phyloP scores from a whole-genome alignment of 2,888 invertebrate species.

The Cataglyphis albicans region DNA sequence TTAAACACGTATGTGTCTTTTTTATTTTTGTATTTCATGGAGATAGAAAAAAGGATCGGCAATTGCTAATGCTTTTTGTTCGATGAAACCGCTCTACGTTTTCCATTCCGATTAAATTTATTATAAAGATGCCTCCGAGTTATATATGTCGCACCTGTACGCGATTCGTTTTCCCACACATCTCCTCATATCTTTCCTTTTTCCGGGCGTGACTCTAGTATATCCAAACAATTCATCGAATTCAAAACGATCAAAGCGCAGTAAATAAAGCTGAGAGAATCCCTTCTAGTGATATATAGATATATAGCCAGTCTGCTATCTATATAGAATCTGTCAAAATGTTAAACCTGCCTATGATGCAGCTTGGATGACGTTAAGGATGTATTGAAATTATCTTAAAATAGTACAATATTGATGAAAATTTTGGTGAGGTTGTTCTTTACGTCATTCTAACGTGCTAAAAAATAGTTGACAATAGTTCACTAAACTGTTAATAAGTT shows the following conservation, averaged over 20 bases:
- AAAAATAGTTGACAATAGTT: too few relatives aligned
- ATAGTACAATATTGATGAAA: too few relatives aligned
- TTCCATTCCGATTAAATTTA: conserved; percentile 81
- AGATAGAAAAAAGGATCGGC: background rate
- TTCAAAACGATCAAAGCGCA: conserved; percentile 18
- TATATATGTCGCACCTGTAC: conserved; percentile 81
- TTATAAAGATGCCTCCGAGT: conserved; percentile 77
- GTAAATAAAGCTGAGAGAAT: conserved; percentile 11
- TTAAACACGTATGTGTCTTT: background rate
- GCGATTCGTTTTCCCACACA: conserved; percentile 79
- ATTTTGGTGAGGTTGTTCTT: too few relatives aligned
- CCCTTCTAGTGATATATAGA: background rate
- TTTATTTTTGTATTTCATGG: background rate
- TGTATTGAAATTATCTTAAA: too few relatives aligned
- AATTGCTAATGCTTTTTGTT: conserved; percentile 23
- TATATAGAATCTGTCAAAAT: conserved; percentile 38
- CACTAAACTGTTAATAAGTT: too few relatives aligned
- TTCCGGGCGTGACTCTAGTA: conserved; percentile 84
- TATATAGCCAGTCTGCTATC: background rate
- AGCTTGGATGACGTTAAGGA: too few relatives aligned
- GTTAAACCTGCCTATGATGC: too few relatives aligned
- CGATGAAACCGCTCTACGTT: conserved; percentile 59
- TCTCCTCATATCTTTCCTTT: conserved; percentile 70
- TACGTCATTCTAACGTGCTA: too few relatives aligned
- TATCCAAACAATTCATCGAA: conserved; percentile 78